Evolutionary conservation across 2,888 invertebrate genomes (phyloP).

Genomic region (Mellilla xanthometata): DNA sequence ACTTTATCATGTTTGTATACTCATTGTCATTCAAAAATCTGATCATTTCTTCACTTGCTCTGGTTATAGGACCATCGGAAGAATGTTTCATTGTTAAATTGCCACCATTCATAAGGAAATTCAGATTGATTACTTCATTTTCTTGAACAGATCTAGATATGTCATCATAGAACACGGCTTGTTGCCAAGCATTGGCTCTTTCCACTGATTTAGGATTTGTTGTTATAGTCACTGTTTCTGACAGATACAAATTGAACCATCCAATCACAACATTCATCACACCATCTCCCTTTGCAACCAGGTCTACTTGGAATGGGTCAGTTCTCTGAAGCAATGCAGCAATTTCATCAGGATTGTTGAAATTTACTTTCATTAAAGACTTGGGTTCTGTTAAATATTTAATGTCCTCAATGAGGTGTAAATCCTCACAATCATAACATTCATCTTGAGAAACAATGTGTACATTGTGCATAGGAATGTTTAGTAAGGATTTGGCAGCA

Average conservation of each 20-base stretch:
- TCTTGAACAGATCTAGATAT: constrained; percentile 54
- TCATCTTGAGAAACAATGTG: constrained; percentile 62
- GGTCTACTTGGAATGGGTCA: constrained; percentile 58
- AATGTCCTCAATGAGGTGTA: constrained; percentile 78
- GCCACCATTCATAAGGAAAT: constrained; percentile 62
- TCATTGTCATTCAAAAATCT: constrained; percentile 72
- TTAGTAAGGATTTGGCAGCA: constrained; percentile 48
- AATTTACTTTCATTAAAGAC: constrained; percentile 83
- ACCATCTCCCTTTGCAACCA: constrained; percentile 70
- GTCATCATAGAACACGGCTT: constrained; percentile 86
- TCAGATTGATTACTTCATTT: constrained; percentile 50
- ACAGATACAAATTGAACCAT: constrained; percentile 89
- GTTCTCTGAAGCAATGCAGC: constrained; percentile 52
- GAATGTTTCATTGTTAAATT: constrained; percentile 55
- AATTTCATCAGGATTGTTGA: constrained; percentile 81
- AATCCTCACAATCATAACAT: constrained; percentile 87
- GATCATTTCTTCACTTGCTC: constrained; percentile 57
- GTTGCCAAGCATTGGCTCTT: constrained; percentile 88
- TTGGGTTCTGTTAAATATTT: constrained; percentile 83
- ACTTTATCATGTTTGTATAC: constrained; percentile 62
- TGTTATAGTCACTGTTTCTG: constrained; percentile 83
- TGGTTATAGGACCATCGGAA: constrained; percentile 40
- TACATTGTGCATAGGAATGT: constrained; percentile 38
- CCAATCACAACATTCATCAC: constrained; percentile 85
- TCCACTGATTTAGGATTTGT: constrained; percentile 80